phyloP scores from a whole-genome alignment of 2,797 vertebrate species.

The Gastrophryne carolinensis region DNA sequence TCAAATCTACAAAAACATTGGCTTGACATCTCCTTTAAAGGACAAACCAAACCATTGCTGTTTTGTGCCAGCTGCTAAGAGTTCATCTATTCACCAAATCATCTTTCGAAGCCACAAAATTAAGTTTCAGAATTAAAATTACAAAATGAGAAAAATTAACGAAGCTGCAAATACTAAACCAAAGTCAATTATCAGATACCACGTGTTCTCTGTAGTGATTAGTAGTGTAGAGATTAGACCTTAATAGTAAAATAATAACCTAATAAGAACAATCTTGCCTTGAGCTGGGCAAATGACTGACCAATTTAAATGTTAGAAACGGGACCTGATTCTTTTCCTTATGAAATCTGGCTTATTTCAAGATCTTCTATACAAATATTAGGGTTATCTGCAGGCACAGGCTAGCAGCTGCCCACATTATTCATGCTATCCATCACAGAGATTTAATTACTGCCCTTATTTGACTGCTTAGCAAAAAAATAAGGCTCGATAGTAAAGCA shows the following conservation, averaged over 20 bases:
- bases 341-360: constrained; percentile 45
- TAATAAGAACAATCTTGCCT: neutral
- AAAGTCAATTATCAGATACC: neutral
- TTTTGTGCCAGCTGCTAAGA: no score
- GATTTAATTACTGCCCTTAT: constrained; percentile 63
- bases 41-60: no score
- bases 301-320: constrained; percentile 37
- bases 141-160: neutral
- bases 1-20: no score
- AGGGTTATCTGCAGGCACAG: constrained; percentile 54
- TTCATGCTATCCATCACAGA: constrained; percentile 64
- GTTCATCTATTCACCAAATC: neutral
- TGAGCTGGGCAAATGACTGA: constrained; percentile 36
- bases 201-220: neutral
- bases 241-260: constrained; percentile 2
- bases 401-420: constrained; percentile 56
- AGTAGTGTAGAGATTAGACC: constrained; percentile 7
- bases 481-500: constrained; percentile 56
- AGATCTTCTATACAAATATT: constrained; percentile 32
- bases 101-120: neutral
- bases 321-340: constrained; percentile 16
- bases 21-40: no score
- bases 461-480: constrained; percentile 61
- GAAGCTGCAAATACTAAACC: fast-evolving
- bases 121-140: neutral